Conservation (phyloP, 2,888 invertebrate genomes). For the Fissipunctia ypsillon region DNA sequence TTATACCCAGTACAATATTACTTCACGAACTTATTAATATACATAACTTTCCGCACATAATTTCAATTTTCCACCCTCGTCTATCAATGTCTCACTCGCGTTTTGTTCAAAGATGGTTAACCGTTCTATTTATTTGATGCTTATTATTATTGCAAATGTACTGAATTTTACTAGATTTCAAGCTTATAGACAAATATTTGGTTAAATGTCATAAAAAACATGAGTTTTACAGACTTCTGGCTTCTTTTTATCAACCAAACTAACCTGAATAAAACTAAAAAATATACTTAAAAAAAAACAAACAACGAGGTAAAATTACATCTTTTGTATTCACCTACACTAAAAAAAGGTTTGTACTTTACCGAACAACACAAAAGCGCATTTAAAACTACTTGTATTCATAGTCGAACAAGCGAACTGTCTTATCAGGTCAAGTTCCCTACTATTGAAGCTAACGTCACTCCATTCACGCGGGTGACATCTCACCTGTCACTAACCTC, state of each 20-base stretch:
- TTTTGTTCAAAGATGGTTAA: constrained; percentile 52
- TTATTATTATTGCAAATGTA: constrained; percentile 22
- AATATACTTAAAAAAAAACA: constrained; percentile 21
- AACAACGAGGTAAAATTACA: constrained; percentile 55
- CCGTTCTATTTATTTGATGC: constrained; percentile 39
- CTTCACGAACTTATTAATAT: constrained; percentile 9
- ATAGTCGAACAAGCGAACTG: constrained; percentile 66
- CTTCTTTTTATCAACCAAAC: background rate
- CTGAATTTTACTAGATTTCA: background rate
- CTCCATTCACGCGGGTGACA: constrained; percentile 85
- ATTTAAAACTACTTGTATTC: constrained; percentile 74
- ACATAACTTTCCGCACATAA: constrained; percentile 41
- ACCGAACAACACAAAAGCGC: constrained; percentile 70
- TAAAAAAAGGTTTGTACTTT: constrained; percentile 62
- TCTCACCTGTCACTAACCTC: constrained; percentile 90
- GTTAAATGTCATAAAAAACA: background rate
- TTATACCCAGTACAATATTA: background rate
- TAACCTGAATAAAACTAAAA: constrained; percentile 15
- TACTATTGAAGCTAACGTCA: constrained; percentile 73
- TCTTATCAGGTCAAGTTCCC: constrained; percentile 85
- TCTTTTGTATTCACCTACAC: constrained; percentile 42
- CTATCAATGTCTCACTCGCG: constrained; percentile 59
- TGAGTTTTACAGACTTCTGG: background rate
- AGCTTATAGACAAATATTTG: background rate
- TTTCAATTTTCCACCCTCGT: constrained; percentile 62